Evolutionary conservation across 2,113 vertebrate species (phyloP), one percentile per base, ranked within the genome.

Genomic region (Sinocyclocheilus anophthalmus): DNA sequence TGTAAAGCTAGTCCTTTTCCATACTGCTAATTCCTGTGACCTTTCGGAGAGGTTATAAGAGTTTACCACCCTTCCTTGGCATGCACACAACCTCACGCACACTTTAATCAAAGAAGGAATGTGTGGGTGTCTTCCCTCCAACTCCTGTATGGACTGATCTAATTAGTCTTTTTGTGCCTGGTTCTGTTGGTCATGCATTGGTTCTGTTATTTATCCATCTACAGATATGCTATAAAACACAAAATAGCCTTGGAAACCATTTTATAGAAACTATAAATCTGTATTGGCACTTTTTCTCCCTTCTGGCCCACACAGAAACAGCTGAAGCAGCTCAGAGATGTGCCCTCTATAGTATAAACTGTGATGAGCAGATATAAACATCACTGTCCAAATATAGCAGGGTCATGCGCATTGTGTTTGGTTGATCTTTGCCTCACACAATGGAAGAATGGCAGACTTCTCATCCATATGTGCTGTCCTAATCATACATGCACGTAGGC

Each of bases 311-410:
- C 42, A 37, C 53, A 61, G 59, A 70, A 30, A 37, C 37, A n/a
- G 33, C 12, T 50, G 55, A 65, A 69, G 76, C 13, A 61, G 61
- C 9, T 14, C 72, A 72, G 61, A 33, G 61, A 42, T n/a, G 22
- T 42, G 55, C 14, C 53, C 37, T 65, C 78, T 16, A 24, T 83
- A 80, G 42, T 53, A 61, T 89, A 87, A 89, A 89, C 85, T 77
- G 59, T 63, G 61, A 76, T 42, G 72, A 73, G 76, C 53, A 16
- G 76, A 81, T 78, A 81, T 85, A 85, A 89, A 87, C 85, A 87
- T 77, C 50, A 53, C 14, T 55, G 37, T 81, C 82, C 61, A 77
- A 87, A 85, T 85, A 82, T 85, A 85, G 72, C 59, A 42, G 69
- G 39, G 77, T 82, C 83, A 77, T 20, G 20, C 2, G 14, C 48